phyloP scores from a whole-genome alignment of 1,140 invertebrate species.

The Trinorchestia longiramus region DNA sequence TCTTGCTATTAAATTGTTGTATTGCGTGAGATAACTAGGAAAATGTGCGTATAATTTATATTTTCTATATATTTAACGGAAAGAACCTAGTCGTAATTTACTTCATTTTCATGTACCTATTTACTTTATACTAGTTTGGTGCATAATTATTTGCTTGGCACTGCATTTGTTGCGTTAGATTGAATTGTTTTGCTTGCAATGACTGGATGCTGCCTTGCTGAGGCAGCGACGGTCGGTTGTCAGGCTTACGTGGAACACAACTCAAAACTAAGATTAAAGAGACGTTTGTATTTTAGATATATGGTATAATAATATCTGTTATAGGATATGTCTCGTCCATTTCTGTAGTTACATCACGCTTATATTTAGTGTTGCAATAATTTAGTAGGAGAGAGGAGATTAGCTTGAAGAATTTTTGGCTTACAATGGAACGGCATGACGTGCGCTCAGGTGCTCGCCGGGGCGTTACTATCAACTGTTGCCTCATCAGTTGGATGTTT shows the following conservation, averaged over 20 bases:
- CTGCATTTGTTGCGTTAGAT: not conserved
- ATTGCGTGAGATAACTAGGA: not conserved
- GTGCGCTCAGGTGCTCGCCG: not conserved
- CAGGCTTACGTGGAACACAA: constrained; percentile 2
- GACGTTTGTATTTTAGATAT: constrained; percentile 49
- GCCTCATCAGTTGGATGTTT: too few species aligned
- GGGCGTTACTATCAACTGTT: not conserved
- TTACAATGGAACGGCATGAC: not conserved
- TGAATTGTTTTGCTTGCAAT: not conserved
- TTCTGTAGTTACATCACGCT: constrained; percentile 40
- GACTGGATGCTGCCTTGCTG: not conserved
- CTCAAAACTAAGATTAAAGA: constrained; percentile 36
- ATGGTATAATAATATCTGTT: constrained; percentile 35
- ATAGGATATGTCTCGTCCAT: constrained; percentile 49
- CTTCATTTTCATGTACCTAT: not conserved
- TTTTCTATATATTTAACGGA: not conserved
- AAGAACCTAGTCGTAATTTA: not conserved
- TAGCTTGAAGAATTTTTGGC: not conserved
- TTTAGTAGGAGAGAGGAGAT: not conserved
- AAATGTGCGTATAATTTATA: not conserved
- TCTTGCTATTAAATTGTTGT: not conserved
- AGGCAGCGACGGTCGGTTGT: not conserved
- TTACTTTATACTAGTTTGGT: not conserved
- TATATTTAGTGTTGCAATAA: constrained; percentile 27
- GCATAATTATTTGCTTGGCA: not conserved